Evolutionary conservation across 2,888 invertebrate species (phyloP).

Genomic region (Drosophila differens): DNA sequence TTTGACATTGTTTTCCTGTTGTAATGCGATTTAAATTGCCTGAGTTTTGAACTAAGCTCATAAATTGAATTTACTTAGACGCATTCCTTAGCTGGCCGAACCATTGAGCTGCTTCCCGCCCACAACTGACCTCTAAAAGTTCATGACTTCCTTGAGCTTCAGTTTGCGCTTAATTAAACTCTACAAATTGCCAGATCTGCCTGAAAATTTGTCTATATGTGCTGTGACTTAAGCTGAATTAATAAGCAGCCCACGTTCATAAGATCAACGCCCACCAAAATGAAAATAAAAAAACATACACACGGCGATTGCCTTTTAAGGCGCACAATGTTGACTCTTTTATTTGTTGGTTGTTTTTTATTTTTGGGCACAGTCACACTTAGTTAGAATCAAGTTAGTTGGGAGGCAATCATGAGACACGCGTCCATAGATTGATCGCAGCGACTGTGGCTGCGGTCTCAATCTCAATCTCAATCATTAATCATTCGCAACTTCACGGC

Average conservation of each 20-base stretch:
- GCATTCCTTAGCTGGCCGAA: slow-evolving; percentile 15
- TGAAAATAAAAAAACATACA: slow-evolving; percentile 20
- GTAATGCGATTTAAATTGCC: slow-evolving; percentile 41
- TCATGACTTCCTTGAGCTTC: slow-evolving; percentile 44
- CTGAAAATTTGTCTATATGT: slow-evolving; percentile 13
- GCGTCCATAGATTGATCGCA: slow-evolving; percentile 39
- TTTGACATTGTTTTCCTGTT: slow-evolving; percentile 19
- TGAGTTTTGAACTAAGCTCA: not conserved
- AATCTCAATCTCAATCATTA: slow-evolving; percentile 48
- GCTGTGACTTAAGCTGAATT: slow-evolving; percentile 50
- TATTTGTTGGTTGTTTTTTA: slow-evolving; percentile 2
- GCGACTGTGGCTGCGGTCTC: slow-evolving; percentile 25
- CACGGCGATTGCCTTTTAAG: slow-evolving; percentile 60
- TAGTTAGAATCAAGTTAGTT: slow-evolving; percentile 41
- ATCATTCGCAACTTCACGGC: slow-evolving; percentile 63
- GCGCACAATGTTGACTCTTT: slow-evolving; percentile 33
- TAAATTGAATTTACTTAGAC: slow-evolving; percentile 13
- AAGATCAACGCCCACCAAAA: slow-evolving; percentile 60
- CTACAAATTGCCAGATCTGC: slow-evolving; percentile 38
- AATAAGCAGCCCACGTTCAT: slow-evolving; percentile 64
- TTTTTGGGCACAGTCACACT: slow-evolving; percentile 55
- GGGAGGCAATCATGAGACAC: slow-evolving; percentile 43
- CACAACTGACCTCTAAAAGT: slow-evolving; percentile 57
- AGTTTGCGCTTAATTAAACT: slow-evolving; percentile 64
- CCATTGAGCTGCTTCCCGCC: slow-evolving; percentile 8